These are phyloP conservation scores for Muscicapa striata DNA, from an alignment of 2,797 vertebrate genomes.

Conservation along the genomic window DNA sequence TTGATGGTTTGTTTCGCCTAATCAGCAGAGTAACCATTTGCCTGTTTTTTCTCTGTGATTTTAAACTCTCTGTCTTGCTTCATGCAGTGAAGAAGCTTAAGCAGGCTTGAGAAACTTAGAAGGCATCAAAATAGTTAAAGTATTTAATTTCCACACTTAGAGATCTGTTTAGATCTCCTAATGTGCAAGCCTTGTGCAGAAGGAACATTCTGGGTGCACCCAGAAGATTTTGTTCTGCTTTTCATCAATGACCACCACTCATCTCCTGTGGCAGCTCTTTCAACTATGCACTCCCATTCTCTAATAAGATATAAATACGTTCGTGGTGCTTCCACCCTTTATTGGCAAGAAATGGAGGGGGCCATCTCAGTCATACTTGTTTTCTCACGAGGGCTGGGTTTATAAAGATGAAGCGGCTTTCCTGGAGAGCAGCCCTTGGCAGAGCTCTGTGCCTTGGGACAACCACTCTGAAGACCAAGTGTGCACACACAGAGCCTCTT, in stretches of 20 bases:
- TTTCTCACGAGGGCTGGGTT: background rate
- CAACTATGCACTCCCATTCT: rapidly evolving
- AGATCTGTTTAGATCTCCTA: background rate
- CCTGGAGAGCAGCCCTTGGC: background rate
- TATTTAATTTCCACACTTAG: background rate
- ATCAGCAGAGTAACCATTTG: background rate
- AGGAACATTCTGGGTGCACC: no score
- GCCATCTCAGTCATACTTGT: background rate
- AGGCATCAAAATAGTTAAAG: background rate
- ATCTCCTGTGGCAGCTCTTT: background rate
- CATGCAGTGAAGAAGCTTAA: background rate
- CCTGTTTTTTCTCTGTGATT: rapidly evolving
- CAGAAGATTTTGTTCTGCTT: background rate
- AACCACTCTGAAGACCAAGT: background rate
- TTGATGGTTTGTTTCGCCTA: background rate
- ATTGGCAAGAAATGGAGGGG: background rate
- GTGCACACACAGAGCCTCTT: background rate
- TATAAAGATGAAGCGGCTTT: background rate
- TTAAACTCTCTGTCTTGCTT: background rate
- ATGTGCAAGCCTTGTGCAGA: background rate
- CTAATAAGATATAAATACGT: background rate
- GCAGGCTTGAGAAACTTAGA: background rate
- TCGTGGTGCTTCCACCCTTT: background rate
- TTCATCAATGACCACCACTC: background rate
- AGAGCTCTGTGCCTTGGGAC: background rate